Conservation (phyloP, 2,888 invertebrate genomes). For the Leucophenga maculata region DNA sequence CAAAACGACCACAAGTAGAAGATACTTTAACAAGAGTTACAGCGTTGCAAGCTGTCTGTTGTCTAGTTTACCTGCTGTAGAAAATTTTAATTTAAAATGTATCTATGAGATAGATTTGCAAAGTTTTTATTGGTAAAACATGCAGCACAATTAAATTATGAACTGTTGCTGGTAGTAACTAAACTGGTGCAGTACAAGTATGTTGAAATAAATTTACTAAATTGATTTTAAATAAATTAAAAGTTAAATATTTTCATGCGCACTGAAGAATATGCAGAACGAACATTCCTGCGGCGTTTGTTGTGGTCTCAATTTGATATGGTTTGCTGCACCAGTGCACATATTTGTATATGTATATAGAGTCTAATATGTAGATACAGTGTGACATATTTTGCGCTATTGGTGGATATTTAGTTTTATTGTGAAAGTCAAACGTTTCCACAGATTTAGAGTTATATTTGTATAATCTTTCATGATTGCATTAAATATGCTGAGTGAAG, state of each 20-base stretch:
- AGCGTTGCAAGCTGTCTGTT: no score
- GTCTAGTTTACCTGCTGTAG: conserved; percentile 13
- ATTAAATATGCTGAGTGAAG: no score
- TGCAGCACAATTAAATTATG: background rate
- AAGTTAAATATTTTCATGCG: conserved; percentile 16
- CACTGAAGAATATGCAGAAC: background rate
- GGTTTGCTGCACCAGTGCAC: background rate
- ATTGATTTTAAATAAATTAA: conserved; percentile 26
- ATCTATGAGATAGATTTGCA: background rate
- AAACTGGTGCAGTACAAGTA: no score
- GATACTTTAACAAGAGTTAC: no score
- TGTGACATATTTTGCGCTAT: no score
- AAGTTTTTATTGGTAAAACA: conserved; percentile 21
- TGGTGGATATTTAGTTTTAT: background rate
- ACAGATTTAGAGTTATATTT: no score
- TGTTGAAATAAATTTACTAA: conserved; percentile 9
- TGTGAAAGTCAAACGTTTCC: conserved; percentile 13
- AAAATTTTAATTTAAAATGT: conserved; percentile 14
- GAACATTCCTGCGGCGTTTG: conserved; percentile 16
- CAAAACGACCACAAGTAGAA: no score
- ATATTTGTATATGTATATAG: background rate
- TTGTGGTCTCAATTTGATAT: conserved; percentile 3
- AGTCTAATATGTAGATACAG: background rate
- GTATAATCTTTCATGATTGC: no score
- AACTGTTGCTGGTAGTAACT: no score